A percentile compares a stretch with the other conserved stretches of the same genome.
phyloP scores from a whole-genome alignment of 2,113 vertebrate genomes.

The Typhlomys cinereus region DNA sequence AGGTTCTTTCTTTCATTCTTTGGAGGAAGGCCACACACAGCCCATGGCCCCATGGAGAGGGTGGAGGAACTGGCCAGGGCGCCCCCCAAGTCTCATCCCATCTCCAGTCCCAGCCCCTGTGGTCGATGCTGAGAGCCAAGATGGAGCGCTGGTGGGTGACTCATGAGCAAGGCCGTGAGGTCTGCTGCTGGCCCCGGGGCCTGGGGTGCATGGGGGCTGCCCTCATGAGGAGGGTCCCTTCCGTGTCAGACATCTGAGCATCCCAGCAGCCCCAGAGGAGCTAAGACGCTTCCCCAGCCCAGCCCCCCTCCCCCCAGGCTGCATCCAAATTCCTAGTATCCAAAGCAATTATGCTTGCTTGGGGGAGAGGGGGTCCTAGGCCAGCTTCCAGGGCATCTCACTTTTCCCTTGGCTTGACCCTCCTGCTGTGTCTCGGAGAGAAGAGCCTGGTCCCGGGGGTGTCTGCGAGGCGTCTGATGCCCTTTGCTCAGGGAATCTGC shows the following conservation, averaged over 20 bases:
- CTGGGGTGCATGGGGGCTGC: not conserved
- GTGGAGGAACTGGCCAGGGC: not conserved
- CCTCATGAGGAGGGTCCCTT: not conserved
- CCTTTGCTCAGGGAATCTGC: not conserved
- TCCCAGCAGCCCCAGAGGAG: not conserved
- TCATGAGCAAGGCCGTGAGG: not conserved
- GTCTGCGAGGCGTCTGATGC: not conserved
- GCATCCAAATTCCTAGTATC: not conserved
- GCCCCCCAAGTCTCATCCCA: not conserved
- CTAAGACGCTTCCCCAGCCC: not conserved
- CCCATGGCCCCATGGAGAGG: not conserved
- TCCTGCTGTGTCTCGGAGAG: not conserved
- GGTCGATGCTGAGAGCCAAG: not conserved
- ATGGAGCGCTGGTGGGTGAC: not conserved
- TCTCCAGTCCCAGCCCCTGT: no score
- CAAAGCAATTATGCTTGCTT: not conserved
- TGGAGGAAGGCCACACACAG: not conserved
- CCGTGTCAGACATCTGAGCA: not conserved
- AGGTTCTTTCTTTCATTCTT: not conserved
- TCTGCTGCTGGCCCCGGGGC: not conserved
- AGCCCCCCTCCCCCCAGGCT: not conserved
- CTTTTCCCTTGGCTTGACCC: not conserved
- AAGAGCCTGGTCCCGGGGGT: not conserved
- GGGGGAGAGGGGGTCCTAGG: not conserved
- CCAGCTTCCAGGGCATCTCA: not conserved